These are phyloP conservation scores for Dolichallabes microphthalmus DNA, from an alignment of 2,113 vertebrate species.

Conservation along the genomic window DNA sequence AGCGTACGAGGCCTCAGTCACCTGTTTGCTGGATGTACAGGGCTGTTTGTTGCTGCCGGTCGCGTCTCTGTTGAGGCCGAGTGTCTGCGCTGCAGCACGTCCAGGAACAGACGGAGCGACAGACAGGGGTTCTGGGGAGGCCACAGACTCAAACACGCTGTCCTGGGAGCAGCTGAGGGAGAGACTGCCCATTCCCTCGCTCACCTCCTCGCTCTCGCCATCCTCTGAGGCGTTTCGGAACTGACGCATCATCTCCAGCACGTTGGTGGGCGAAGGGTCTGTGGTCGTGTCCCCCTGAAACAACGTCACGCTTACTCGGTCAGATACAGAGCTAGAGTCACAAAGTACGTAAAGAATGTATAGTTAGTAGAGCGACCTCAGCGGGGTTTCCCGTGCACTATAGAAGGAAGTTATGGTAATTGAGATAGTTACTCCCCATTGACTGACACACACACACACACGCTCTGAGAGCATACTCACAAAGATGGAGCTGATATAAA, in stretches of 20 bases:
- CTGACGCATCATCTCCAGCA: constrained; percentile 81
- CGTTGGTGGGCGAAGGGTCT: constrained; percentile 69
- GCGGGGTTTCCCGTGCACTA: too few relatives aligned
- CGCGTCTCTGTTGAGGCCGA: constrained; percentile 44
- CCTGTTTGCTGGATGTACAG: constrained; percentile 60
- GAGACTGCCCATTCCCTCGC: constrained; percentile 53
- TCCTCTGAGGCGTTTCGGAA: constrained; percentile 68
- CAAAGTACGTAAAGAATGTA: background rate
- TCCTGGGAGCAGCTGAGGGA: constrained; percentile 32
- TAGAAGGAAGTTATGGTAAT: too few relatives aligned
- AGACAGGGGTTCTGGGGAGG: constrained; percentile 31
- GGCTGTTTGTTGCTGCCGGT: constrained; percentile 57
- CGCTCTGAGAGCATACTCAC: too few relatives aligned
- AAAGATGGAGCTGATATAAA: too few relatives aligned
- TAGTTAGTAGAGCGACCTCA: too few relatives aligned
- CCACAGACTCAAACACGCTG: background rate
- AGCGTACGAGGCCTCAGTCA: constrained; percentile 35
- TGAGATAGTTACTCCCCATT: too few relatives aligned
- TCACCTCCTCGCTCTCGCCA: constrained; percentile 44
- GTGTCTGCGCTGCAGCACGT: background rate
- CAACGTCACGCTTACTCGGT: constrained; percentile 40
- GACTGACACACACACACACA: too few relatives aligned
- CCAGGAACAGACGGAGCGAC: constrained; percentile 22
- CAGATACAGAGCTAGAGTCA: background rate
- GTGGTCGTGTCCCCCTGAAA: constrained; percentile 74